Conservation (phyloP, 2,888 invertebrate genomes). For the Galeopsomyia nigrocyanea region DNA sequence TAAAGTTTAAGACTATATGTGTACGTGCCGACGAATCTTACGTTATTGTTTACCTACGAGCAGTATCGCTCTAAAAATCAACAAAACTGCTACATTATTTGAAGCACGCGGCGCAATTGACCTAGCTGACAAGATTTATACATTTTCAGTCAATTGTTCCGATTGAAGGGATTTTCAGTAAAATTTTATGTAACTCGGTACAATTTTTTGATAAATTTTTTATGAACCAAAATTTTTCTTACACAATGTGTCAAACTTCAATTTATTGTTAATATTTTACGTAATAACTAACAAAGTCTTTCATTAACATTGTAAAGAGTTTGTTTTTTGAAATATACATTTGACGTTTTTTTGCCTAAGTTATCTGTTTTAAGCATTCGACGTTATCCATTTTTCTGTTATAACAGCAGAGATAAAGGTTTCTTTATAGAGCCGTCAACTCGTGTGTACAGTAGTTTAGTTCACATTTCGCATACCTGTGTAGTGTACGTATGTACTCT, state of each 20-base stretch:
- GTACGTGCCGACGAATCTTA: constrained; percentile 39
- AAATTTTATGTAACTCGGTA: constrained; percentile 11
- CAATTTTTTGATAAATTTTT: constrained; percentile 32
- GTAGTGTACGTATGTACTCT: constrained; percentile 41
- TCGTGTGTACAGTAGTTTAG: constrained; percentile 47
- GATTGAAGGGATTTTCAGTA: constrained; percentile 14
- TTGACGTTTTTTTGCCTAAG: constrained; percentile 32
- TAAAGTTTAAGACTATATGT: constrained; percentile 38
- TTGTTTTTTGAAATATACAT: constrained; percentile 42
- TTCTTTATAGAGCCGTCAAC: constrained; percentile 29
- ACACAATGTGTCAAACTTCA: background rate
- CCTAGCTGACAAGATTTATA: background rate
- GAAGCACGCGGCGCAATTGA: background rate
- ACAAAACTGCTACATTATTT: constrained; percentile 26
- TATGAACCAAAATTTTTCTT: constrained; percentile 5
- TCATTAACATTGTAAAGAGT: constrained; percentile 27
- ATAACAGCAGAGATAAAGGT: constrained; percentile 22
- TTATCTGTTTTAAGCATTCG: constrained; percentile 46
- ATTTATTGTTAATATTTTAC: constrained; percentile 10
- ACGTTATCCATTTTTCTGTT: constrained; percentile 40
- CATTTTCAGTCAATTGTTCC: background rate
- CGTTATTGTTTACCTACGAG: constrained; percentile 44
- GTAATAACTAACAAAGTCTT: constrained; percentile 1
- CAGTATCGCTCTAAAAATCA: constrained; percentile 33
- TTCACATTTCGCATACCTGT: constrained; percentile 38